Evolutionary conservation across 2,113 vertebrate genomes (phyloP).

Genomic region (Acrocephalus kingi): DNA sequence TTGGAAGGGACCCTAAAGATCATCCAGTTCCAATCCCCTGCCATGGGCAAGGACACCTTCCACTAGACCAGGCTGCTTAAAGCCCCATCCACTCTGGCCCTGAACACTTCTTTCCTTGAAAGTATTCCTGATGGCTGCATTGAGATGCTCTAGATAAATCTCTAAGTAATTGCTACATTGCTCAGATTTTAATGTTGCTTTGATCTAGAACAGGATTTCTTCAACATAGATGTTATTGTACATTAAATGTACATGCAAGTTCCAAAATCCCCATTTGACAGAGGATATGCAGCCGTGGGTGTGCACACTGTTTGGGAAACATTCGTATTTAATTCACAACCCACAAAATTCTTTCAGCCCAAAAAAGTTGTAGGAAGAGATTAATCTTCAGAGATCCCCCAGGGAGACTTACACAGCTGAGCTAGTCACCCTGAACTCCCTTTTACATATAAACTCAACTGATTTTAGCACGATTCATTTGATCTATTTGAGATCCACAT

Average conservation of each 20-base stretch:
- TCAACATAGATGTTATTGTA: not conserved
- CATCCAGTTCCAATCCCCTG: not conserved
- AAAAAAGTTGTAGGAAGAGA: conserved; percentile 15
- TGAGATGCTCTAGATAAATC: not conserved
- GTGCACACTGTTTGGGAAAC: not conserved
- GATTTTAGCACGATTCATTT: not conserved
- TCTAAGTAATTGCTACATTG: not conserved
- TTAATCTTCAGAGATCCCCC: not conserved
- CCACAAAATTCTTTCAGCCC: not conserved
- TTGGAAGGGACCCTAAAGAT: not conserved
- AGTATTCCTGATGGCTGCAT: not conserved
- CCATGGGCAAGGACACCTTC: not conserved
- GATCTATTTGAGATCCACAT: not conserved
- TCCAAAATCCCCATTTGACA: not conserved
- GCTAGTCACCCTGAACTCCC: not conserved
- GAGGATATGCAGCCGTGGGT: not conserved
- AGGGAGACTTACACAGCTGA: not conserved
- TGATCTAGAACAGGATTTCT: not conserved
- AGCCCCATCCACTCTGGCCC: not conserved
- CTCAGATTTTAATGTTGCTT: not conserved
- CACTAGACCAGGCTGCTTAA: not conserved
- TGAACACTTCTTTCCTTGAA: not conserved
- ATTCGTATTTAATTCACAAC: not conserved
- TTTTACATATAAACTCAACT: not conserved
- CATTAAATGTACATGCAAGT: not conserved